Conservation (phyloP, 2,797 vertebrate genomes). For the Staurois parvus region DNA sequence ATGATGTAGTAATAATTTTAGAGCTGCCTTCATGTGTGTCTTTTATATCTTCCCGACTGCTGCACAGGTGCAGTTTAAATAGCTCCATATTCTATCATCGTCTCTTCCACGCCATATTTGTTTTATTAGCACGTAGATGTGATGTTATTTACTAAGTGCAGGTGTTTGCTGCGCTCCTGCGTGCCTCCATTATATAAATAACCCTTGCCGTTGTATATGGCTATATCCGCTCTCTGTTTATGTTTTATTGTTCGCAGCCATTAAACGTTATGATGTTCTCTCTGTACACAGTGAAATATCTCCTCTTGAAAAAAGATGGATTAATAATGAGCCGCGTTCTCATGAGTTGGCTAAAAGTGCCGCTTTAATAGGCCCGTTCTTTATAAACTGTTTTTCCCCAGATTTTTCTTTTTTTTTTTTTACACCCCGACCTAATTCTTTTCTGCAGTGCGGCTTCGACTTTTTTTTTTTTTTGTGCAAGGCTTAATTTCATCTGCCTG, state of each 20-base stretch:
- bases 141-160: neutral
- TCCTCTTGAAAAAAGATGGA: constrained; percentile 43
- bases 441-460: constrained; percentile 9
- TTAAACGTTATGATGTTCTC: constrained; percentile 37
- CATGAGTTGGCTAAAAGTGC: constrained; percentile 24
- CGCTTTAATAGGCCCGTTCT: constrained; percentile 36
- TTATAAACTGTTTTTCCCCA: constrained; percentile 18
- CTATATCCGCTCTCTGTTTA: constrained; percentile 7
- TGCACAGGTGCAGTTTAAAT: neutral
- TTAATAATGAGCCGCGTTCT: constrained; percentile 38
- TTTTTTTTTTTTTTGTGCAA: neutral
- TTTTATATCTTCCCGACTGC: no score
- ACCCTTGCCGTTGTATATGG: neutral
- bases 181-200: neutral
- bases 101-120: neutral
- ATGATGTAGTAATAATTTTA: no score
- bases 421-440: constrained; percentile 29
- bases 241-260: constrained; percentile 8
- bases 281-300: constrained; percentile 27
- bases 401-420: neutral
- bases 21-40: no score
- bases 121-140: constrained; percentile 1
- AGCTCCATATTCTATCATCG: no score
- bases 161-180: constrained; percentile 1
- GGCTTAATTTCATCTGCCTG: constrained; percentile 38